Evolutionary conservation across 2,888 invertebrate species (phyloP).

Genomic region (Drosophila leonis): DNA sequence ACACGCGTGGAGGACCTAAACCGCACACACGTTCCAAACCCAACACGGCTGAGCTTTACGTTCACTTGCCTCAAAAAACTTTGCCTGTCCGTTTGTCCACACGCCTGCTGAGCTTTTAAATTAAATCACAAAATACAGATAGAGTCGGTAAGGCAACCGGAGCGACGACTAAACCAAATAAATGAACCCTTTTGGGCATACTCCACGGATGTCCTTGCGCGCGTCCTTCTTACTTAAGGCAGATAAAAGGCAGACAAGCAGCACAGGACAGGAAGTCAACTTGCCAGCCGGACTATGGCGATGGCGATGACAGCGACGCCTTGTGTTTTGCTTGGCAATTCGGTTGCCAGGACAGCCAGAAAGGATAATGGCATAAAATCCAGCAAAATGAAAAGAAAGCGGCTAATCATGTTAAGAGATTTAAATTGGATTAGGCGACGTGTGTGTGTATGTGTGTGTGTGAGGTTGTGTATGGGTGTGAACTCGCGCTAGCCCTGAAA

Average conservation of each 20-base stretch:
- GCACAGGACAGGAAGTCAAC: slow-evolving; percentile 71
- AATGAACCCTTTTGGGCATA: slow-evolving; percentile 77
- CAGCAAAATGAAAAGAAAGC: slow-evolving; percentile 80
- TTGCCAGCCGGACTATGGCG: slow-evolving; percentile 53
- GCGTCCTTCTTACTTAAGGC: slow-evolving; percentile 49
- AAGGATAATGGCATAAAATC: slow-evolving; percentile 80
- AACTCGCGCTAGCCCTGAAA: slow-evolving; percentile 60
- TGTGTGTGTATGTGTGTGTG: slow-evolving; percentile 35
- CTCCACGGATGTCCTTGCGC: slow-evolving; percentile 65
- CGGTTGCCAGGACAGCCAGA: slow-evolving; percentile 54
- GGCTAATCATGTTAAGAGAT: slow-evolving; percentile 83
- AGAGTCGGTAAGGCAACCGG: slow-evolving; percentile 58
- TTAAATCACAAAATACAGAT: slow-evolving; percentile 79
- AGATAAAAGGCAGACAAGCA: slow-evolving; percentile 63
- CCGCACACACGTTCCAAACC: slow-evolving; percentile 30
- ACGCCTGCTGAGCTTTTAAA: slow-evolving; percentile 69
- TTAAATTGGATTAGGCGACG: slow-evolving; percentile 81
- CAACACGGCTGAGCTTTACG: slow-evolving; percentile 34
- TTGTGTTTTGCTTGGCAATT: slow-evolving; percentile 61
- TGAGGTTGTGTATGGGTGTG: slow-evolving; percentile 31
- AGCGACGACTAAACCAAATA: slow-evolving; percentile 71
- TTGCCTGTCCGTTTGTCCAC: slow-evolving; percentile 11
- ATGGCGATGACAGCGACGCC: slow-evolving; percentile 25
- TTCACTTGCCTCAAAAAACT: slow-evolving; percentile 42
- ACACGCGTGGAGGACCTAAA: slow-evolving; percentile 18